Conservation (phyloP, 2,113 vertebrate genomes). For the Hyperopisus bebe region DNA sequence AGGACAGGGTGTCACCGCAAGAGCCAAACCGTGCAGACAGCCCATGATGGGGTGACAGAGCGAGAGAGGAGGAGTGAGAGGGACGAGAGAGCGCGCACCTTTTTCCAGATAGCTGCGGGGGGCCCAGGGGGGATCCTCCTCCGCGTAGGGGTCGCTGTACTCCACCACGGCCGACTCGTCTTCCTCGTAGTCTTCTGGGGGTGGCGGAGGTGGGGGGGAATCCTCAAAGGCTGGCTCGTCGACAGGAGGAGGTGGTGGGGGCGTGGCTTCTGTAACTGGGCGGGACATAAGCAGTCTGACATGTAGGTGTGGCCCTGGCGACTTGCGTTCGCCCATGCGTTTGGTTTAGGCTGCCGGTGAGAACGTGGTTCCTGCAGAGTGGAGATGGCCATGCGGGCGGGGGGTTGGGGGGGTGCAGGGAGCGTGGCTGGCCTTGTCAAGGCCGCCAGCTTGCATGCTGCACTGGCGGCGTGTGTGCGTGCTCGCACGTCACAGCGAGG, state of each 20-base stretch:
- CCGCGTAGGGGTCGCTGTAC: slow-evolving; percentile 89
- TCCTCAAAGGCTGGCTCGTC: slow-evolving; percentile 74
- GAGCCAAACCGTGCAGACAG: too few relatives aligned
- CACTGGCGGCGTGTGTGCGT: not conserved
- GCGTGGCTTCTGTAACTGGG: slow-evolving; percentile 81
- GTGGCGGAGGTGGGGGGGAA: slow-evolving; percentile 61
- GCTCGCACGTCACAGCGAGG: not conserved
- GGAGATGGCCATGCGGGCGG: not conserved
- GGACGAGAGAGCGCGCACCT: slow-evolving; percentile 45
- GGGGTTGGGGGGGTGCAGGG: not conserved
- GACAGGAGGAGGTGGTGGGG: slow-evolving; percentile 65
- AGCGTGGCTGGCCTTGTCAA: not conserved
- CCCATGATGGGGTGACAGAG: not conserved
- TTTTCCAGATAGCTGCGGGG: slow-evolving; percentile 84
- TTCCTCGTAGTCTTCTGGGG: slow-evolving; percentile 82
- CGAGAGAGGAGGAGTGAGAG: not conserved
- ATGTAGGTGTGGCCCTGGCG: not conserved
- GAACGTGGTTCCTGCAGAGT: not conserved
- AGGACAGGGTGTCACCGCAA: not conserved
- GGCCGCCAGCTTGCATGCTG: not conserved
- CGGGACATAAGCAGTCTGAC: not conserved
- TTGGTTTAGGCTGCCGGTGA: not conserved
- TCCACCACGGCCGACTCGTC: slow-evolving; percentile 86
- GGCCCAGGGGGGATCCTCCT: slow-evolving; percentile 92
- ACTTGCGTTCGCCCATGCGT: not conserved